Evolutionary conservation across 2,888 invertebrate genomes (phyloP).

Genomic region (Nemurella pictetii): DNA sequence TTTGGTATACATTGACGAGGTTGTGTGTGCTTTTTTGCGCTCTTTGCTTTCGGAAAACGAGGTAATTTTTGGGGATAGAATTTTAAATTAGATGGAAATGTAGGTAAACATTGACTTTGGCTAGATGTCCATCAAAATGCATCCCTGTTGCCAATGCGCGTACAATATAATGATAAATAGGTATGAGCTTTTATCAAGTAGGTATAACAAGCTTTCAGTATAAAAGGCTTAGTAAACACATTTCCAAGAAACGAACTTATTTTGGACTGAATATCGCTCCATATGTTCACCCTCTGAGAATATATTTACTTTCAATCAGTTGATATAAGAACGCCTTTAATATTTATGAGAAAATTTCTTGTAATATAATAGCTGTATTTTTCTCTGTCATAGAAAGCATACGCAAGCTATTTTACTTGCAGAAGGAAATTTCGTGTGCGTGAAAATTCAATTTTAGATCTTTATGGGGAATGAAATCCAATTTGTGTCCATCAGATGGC

Average conservation of each 20-base stretch:
- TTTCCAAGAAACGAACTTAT: neutral
- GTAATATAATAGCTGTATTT: neutral
- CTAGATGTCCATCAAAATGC: neutral
- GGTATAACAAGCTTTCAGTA: neutral
- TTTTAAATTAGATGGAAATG: neutral
- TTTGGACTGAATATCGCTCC: neutral
- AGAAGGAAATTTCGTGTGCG: neutral
- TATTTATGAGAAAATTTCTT: neutral
- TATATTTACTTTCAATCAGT: neutral
- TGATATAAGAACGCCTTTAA: neutral
- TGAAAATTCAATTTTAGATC: neutral
- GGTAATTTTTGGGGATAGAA: neutral
- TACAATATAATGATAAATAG: neutral
- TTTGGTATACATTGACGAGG: no score
- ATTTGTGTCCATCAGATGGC: neutral
- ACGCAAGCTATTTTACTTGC: neutral
- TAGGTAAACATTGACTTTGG: neutral
- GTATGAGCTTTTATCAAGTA: neutral
- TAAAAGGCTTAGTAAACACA: neutral
- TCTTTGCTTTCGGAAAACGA: no score
- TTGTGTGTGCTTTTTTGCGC: no score
- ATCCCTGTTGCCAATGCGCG: neutral
- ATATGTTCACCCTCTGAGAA: neutral
- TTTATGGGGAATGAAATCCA: neutral
- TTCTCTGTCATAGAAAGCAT: neutral